phyloP scores from a whole-genome alignment of 1,140 invertebrate genomes.

The Drosophila guanche region DNA sequence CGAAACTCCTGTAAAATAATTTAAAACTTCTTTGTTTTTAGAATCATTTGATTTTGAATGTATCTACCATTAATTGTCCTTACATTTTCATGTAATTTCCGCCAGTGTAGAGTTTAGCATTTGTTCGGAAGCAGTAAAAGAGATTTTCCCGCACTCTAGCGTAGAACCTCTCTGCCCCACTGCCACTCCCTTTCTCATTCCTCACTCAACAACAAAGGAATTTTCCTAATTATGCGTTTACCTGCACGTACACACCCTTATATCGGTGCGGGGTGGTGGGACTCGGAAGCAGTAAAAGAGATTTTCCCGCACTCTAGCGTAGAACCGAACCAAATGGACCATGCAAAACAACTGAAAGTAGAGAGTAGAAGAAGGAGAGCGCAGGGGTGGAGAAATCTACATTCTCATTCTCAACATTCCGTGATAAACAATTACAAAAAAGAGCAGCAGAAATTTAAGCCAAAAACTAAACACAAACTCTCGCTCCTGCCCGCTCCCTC shows the following conservation, averaged over 20 bases:
- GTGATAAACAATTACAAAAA: slow-evolving; percentile 79
- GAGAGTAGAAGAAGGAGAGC: background rate
- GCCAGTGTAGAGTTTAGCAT: slow-evolving; percentile 8
- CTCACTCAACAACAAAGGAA: slow-evolving; percentile 54
- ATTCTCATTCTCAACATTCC: slow-evolving; percentile 33
- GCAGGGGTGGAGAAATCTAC: too few species aligned
- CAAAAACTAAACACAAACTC: slow-evolving; percentile 26
- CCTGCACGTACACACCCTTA: slow-evolving; percentile 60
- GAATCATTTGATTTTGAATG: too few species aligned
- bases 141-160: too few species aligned
- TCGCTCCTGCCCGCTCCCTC: slow-evolving; percentile 1
- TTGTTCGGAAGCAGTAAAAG: too few species aligned
- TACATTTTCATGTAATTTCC: too few species aligned
- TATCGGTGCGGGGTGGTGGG: background rate
- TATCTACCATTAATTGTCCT: too few species aligned
- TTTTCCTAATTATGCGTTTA: slow-evolving; percentile 77
- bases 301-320: slow-evolving; percentile 7
- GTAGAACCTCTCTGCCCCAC: background rate
- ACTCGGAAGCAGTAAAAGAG: slow-evolving; percentile 1
- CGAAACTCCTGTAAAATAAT: too few species aligned
- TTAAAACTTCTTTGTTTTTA: too few species aligned
- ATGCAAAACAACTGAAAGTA: slow-evolving; percentile 35
- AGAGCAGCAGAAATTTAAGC: slow-evolving; percentile 35
- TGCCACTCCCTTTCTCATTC: background rate
- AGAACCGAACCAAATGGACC: slow-evolving; percentile 34